Base-by-base conservation (phyloP, 2,888 invertebrate species). In the Acrobasis consociella region DNA sequence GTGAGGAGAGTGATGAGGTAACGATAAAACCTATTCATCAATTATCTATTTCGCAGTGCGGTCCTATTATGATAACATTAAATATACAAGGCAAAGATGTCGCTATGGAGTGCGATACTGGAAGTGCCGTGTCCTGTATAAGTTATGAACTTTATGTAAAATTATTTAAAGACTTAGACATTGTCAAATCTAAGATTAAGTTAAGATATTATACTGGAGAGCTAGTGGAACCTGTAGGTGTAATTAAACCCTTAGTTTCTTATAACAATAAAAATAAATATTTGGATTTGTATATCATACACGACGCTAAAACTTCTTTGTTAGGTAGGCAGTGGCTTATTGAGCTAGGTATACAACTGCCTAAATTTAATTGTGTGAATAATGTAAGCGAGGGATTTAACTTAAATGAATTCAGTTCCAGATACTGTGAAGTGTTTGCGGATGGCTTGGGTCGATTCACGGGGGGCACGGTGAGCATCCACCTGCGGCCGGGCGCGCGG, bases 401-500 rank as follows among this genome's bases (percentile, higher is more conserved):
- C 7, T 8, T 8, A 42, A 8, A 42, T 42, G 7, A 3, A 7
- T 3, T 42, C 7, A 22, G 22, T 22, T 22, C 22, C 22, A 22
- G 22, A 22, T 22, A 22, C 22, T 22, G 2, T 22, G 22, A 42
- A 1, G 42, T 42, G 42, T 42, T 42, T 10, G 42, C 9, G 11
- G 42, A 42, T 10, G 42, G 42, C 42, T 42, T 42, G 42, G 42
- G 42, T 10, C 9, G 42, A 7, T 39, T 39, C 39, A 39, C 39
- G 39, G 39, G 39, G 1, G 39, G 39, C 10, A 7, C 2, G 39
- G 39, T 39, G 2, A 7, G 2, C 39, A 5, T 39, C 8, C 2
- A 7, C 2, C 39, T 39, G 52, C 55, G 55, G 1, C 9, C 42
- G 0, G 66, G 38, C 10, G 62, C 66, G 50, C 49, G 51, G 22